phyloP scores from a whole-genome alignment of 2,113 vertebrate species.

The Euleptes europaea region DNA sequence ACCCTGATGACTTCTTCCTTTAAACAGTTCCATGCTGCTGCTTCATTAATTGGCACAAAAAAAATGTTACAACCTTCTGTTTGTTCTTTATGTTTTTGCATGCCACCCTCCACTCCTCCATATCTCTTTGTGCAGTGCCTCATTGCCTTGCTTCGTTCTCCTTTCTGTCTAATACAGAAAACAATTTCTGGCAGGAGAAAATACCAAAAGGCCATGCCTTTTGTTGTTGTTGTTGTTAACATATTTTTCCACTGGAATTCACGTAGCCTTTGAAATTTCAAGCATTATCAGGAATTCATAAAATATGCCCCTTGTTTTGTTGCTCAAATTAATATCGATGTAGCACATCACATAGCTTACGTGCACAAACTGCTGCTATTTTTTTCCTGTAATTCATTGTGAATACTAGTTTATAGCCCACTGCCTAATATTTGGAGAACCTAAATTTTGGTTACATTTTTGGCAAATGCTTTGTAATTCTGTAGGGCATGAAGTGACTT shows the following conservation, averaged over 20 bases:
- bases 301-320: not conserved
- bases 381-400: not conserved
- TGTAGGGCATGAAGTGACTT: not conserved
- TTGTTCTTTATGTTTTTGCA: slow-evolving; percentile 19
- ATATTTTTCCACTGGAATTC: not conserved
- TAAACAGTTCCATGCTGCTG: slow-evolving; percentile 13
- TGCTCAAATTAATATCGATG: not conserved
- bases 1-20: slow-evolving; percentile 37
- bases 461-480: not conserved
- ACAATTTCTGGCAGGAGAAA: slow-evolving; percentile 7
- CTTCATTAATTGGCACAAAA: slow-evolving; percentile 25
- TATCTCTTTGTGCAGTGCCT: not conserved
- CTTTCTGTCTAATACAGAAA: not conserved
- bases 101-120: slow-evolving; percentile 18
- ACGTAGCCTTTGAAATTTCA: not conserved
- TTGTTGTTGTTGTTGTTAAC: not conserved
- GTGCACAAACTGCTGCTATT: not conserved
- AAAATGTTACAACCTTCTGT: slow-evolving; percentile 23
- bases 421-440: not conserved
- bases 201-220: slow-evolving; percentile 1
- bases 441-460: not conserved
- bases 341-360: not conserved
- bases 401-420: not conserved
- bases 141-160: slow-evolving; percentile 24
- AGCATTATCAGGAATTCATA: not conserved